phyloP scores from a whole-genome alignment of 2,113 vertebrate species.

The Planiliza haematocheilus region DNA sequence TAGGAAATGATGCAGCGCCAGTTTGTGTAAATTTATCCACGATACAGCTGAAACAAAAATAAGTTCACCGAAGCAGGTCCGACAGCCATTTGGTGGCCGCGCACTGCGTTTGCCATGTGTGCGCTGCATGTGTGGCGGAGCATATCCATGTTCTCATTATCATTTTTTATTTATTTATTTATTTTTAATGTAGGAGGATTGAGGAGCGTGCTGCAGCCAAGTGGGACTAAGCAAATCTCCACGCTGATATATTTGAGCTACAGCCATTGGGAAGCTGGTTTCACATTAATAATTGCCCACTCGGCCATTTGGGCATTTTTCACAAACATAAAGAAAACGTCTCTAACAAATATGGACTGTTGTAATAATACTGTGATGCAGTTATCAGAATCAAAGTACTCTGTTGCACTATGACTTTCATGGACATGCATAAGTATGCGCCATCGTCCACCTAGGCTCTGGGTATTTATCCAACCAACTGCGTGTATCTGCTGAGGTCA shows the following conservation, averaged over 20 bases:
- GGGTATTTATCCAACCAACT: not conserved
- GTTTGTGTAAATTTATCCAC: conserved; percentile 63
- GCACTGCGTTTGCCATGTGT: conserved; percentile 18
- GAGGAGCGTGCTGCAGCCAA: conserved; percentile 34
- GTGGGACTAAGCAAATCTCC: conserved; percentile 46
- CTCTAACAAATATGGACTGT: conserved; percentile 1
- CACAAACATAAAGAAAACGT: not conserved
- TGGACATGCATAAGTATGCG: not conserved
- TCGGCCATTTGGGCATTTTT: conserved; percentile 13
- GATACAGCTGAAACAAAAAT: conserved; percentile 55
- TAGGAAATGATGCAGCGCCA: conserved; percentile 63
- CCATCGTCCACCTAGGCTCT: not conserved
- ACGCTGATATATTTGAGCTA: conserved; percentile 25
- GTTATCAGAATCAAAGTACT: not conserved
- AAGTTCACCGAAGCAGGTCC: conserved; percentile 45
- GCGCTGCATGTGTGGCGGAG: conserved; percentile 3
- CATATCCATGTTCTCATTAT: conserved; percentile 36
- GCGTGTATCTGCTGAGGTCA: too few species aligned
- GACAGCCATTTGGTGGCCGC: conserved; percentile 29
- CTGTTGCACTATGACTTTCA: not conserved
- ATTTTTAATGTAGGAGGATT: conserved; percentile 33
- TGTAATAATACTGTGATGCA: not conserved
- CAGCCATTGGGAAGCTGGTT: conserved; percentile 33
- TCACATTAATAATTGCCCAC: conserved; percentile 20
- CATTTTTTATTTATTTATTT: too few species aligned